Base-by-base conservation (phyloP, 2,113 vertebrate species). In the Gallinago undulata region DNA sequence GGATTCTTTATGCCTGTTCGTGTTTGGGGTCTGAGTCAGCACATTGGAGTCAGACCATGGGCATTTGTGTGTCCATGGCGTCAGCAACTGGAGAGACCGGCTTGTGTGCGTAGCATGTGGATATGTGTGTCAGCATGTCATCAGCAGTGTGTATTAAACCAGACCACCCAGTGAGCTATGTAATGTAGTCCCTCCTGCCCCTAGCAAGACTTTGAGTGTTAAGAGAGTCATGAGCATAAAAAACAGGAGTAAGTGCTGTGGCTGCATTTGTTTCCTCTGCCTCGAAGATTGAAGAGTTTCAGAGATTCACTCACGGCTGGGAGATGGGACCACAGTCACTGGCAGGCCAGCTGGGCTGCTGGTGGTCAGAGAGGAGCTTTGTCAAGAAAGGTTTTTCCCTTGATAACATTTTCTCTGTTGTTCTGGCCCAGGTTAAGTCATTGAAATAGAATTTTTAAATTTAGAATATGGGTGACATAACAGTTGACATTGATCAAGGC, bases 31-130 rank as follows among this genome's bases (percentile, higher is more conserved):
- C 48, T 62, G 74, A 74, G 28, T 39, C 47, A 79, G 35, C 69
- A 62, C 39, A 17, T 10, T 66, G 60, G 33, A 39, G 57, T 15
- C 51, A 66, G 51, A 35, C 23, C 45, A 4, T 2, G 12, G 25
- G 28, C 33, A 64, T 37, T 13, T 3, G 1, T 66, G 56, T 53
- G 30, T 35, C 66, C 7, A 10, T 9, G 27, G 11, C 53, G 56
- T 15, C 48, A 2, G 1, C 9, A 16, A n/a, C 37, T 75, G 57
- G 9, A 37, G 53, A 60, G 13, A 9, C 0, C 0, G 2, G 9
- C 55, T 11, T 0, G 1, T 37, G 28, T 47, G 66, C 1, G 0
- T 12, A 21, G 25, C 13, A 11, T 6, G 4, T 60, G 64, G 21
- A 6, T 51, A 10, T 3, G 0, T 7, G 33, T n/a, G 73, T n/a